phyloP scores from a whole-genome alignment of 2,797 vertebrate species.

The Leptatherina wallacei region DNA sequence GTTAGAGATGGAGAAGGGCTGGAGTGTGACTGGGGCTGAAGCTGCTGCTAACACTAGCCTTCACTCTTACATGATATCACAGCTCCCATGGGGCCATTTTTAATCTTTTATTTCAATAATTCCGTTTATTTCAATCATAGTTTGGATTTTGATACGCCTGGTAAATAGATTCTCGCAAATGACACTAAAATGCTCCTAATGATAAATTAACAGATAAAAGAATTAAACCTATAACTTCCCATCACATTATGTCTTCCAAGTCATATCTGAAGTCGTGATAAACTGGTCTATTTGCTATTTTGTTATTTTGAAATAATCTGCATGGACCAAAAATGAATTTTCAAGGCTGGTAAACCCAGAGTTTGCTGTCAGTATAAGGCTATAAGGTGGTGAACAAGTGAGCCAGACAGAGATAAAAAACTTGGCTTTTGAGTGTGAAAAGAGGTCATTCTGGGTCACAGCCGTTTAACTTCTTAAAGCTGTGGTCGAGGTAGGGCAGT shows the following conservation, averaged over 20 bases:
- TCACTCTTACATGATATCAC: constrained; percentile 55
- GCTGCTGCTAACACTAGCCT: constrained; percentile 39
- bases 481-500: constrained; percentile 20
- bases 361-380: constrained; percentile 44
- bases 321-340: not conserved
- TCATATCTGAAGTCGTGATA: not conserved
- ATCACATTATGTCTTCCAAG: not conserved
- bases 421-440: constrained; percentile 64
- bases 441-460: constrained; percentile 71
- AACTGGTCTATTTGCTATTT: not conserved
- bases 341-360: not conserved
- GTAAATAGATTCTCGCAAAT: constrained; percentile 18
- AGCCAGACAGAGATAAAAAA: constrained; percentile 36
- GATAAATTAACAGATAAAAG: constrained; percentile 4
- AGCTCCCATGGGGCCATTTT: constrained; percentile 32
- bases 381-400: constrained; percentile 15
- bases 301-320: not conserved
- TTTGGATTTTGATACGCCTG: not conserved
- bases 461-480: constrained; percentile 56
- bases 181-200: constrained; percentile 13
- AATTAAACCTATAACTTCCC: not conserved
- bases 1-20: constrained; percentile 22
- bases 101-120: not conserved
- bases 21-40: constrained; percentile 54
- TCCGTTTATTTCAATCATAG: not conserved